A percentile compares a stretch with the other conserved stretches of the same genome.
phyloP scores from a whole-genome alignment of 2,797 vertebrate species.

The Euthynnus affinis region DNA sequence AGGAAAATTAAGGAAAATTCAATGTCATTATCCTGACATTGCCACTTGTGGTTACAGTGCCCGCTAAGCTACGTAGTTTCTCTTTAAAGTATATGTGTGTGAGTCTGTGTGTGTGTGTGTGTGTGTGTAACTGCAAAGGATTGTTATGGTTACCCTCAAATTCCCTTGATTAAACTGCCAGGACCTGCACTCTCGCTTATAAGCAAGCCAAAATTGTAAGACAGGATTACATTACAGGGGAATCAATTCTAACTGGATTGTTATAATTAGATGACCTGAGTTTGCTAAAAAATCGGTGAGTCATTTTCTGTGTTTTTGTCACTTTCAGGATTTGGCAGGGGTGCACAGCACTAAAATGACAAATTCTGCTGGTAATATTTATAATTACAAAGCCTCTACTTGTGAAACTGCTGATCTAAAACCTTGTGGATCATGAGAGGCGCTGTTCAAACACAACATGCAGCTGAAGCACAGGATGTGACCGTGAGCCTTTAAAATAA shows the following conservation, averaged over 20 bases:
- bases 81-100: no score
- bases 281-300: constrained; percentile 45
- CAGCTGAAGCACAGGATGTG: not conserved
- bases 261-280: constrained; percentile 56
- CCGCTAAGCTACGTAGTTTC: no score
- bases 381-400: constrained; percentile 11
- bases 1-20: no score
- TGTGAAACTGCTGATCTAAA: constrained; percentile 4
- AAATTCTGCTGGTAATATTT: constrained; percentile 19
- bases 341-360: constrained; percentile 19
- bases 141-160: constrained; percentile 51
- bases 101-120: not conserved
- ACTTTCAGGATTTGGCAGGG: constrained; percentile 41
- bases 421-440: not conserved
- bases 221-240: constrained; percentile 46
- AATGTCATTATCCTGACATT: no score
- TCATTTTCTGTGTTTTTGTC: constrained; percentile 53
- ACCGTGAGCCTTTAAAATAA: not conserved
- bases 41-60: no score
- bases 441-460: not conserved
- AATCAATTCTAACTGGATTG: constrained; percentile 63
- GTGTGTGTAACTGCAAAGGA: constrained; percentile 24
- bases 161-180: constrained; percentile 32
- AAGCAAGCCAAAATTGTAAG: constrained; percentile 30
- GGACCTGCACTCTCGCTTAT: constrained; percentile 35